phyloP scores from a whole-genome alignment of 2,888 invertebrate genomes.

The Dorcus hopei region DNA sequence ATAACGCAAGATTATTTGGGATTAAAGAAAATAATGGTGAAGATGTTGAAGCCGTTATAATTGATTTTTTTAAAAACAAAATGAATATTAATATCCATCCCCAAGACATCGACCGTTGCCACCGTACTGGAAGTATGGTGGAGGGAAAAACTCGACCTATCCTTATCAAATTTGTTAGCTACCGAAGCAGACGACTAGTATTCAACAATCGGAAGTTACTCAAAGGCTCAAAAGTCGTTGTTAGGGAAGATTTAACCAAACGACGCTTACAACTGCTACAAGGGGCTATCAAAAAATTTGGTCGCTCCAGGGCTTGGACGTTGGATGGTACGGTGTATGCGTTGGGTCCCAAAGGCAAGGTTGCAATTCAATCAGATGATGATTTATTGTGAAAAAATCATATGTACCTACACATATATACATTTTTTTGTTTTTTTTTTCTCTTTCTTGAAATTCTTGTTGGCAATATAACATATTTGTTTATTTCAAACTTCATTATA shows the following conservation, averaged over 20 bases:
- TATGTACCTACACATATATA: no score
- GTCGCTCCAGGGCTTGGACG: no score
- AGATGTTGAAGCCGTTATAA: not conserved
- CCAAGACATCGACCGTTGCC: not conserved
- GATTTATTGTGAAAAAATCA: no score
- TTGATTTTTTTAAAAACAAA: not conserved
- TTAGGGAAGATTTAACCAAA: not conserved
- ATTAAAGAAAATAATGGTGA: not conserved
- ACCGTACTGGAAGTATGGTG: not conserved
- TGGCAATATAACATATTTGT: no score
- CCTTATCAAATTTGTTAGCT: not conserved
- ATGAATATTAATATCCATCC: not conserved
- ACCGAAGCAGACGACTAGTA: not conserved
- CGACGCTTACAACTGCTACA: not conserved
- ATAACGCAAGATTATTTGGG: not conserved
- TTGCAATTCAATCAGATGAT: no score
- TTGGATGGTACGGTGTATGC: no score
- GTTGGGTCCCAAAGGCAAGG: no score
- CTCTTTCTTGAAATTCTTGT: no score
- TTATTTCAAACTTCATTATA: no score
- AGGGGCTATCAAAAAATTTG: no score
- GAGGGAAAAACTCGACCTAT: not conserved
- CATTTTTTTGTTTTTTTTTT: no score
- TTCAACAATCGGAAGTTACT: not conserved
- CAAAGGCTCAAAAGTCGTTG: not conserved